Conservation (phyloP, 2,888 invertebrate genomes). For the Adelognathus sp. region DNA sequence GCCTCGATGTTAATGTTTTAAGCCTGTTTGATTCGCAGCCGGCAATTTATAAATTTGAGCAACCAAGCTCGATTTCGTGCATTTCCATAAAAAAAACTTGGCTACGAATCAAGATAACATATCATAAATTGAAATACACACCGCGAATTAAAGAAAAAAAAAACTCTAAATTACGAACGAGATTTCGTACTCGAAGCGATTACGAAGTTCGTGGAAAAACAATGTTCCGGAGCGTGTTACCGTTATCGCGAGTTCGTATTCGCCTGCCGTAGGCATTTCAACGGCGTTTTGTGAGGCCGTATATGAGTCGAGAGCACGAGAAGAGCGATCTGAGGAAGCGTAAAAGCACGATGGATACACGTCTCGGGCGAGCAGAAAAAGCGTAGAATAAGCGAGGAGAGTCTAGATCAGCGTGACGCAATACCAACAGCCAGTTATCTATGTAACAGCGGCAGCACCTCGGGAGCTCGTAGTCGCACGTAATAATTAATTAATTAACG, state of each 20-base stretch:
- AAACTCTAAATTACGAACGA: conserved; percentile 33
- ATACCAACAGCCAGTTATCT: conserved; percentile 47
- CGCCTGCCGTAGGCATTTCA: conserved; percentile 4
- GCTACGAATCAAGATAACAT: too few relatives aligned
- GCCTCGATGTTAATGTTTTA: too few relatives aligned
- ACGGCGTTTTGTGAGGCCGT: conserved; percentile 11
- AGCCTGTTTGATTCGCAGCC: too few relatives aligned
- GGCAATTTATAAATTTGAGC: too few relatives aligned
- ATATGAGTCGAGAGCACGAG: neutral
- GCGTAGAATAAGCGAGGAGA: neutral
- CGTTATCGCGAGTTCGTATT: conserved; percentile 44
- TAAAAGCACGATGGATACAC: neutral
- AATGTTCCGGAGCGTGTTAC: conserved; percentile 46
- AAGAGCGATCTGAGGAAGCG: neutral
- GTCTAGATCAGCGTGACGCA: conserved; percentile 44
- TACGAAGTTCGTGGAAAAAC: conserved; percentile 35
- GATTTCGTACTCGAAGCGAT: conserved; percentile 24
- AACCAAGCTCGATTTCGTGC: too few relatives aligned
- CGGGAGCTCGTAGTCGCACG: conserved; percentile 18
- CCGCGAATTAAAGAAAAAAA: conserved; percentile 25
- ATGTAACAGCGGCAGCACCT: neutral
- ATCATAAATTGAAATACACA: neutral
- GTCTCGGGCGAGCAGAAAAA: conserved; percentile 16
- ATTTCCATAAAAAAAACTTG: too few relatives aligned
- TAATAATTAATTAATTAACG: conserved; percentile 56